Percentiles rank a stretch among this genome's conserved stretches.
These are phyloP conservation scores for Aurelia sp. DNA, from an alignment of 30 jellyfish, hydroid and myxozoan species.

Conservation along the genomic window DNA sequence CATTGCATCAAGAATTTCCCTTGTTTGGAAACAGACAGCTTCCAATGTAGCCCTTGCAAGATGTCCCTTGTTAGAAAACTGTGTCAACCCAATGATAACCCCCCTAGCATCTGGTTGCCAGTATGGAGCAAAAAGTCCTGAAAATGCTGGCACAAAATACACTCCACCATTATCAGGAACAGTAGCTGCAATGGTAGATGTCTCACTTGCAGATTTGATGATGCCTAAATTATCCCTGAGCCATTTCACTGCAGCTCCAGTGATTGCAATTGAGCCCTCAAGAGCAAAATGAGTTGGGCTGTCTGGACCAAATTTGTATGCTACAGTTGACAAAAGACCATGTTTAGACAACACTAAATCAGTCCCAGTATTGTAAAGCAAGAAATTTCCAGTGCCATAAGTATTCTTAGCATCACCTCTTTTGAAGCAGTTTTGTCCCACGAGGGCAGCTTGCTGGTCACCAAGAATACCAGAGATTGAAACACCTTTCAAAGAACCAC, in stretches of 20 bases:
- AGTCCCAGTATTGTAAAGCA: conserved; percentile 85
- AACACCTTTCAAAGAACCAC: conserved; percentile 63
- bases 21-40: conserved; percentile 93
- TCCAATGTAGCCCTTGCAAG: conserved; percentile 90
- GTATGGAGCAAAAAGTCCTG: conserved; percentile 94
- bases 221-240: conserved; percentile 86
- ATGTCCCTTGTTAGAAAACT: conserved; percentile 85
- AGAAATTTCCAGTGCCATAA: conserved; percentile 92
- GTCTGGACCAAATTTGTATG: conserved; percentile 86
- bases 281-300: conserved; percentile 75
- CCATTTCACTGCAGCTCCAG: conserved; percentile 97
- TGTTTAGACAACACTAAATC: conserved; percentile 80
- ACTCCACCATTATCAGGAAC: conserved; percentile 93
- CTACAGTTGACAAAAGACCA: conserved; percentile 91
- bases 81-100: conserved; percentile 85
- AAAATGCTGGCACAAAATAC: conserved; percentile 95
- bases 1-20: conserved; percentile 93
- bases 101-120: conserved; percentile 96
- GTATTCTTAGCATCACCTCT: conserved; percentile 92
- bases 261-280: conserved; percentile 95
- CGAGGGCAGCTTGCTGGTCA: conserved; percentile 97
- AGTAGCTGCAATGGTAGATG: conserved; percentile 80
- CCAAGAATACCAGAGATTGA: conserved; percentile 93
- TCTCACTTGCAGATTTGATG: conserved; percentile 76
- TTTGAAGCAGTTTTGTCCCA: conserved; percentile 86